A percentile compares a stretch with the other conserved stretches of the same genome.
Evolutionary conservation across 2,797 vertebrate genomes (phyloP).

Genomic region (Gallinago solitaria): DNA sequence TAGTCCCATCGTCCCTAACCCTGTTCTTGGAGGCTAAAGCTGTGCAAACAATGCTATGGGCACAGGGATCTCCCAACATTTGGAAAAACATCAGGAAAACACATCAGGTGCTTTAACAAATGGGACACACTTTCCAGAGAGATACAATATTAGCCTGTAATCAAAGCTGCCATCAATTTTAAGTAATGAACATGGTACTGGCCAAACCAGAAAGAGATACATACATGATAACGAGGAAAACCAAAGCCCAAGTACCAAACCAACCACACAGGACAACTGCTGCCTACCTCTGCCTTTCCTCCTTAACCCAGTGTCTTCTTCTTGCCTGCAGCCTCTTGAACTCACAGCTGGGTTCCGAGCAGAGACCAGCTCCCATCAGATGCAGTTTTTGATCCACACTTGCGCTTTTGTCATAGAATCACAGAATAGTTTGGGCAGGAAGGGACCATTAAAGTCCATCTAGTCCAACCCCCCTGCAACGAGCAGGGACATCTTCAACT

Average conservation of each 20-base stretch:
- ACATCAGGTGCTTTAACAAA: background rate
- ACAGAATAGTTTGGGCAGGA: background rate
- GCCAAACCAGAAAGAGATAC: background rate
- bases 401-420: background rate
- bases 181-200: background rate
- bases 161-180: background rate
- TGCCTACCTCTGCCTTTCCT: background rate
- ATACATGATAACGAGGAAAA: fast-evolving
- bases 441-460: background rate
- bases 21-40: background rate
- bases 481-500: background rate
- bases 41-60: background rate
- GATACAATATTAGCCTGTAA: fast-evolving
- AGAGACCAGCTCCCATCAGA: background rate
- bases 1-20: background rate
- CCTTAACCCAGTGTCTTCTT: background rate
- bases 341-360: background rate
- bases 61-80: background rate
- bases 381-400: background rate
- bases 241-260: background rate
- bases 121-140: background rate
- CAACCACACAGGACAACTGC: background rate
- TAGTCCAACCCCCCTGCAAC: background rate
- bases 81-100: background rate
- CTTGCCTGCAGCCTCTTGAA: background rate